A percentile compares a stretch with the other conserved stretches of the same genome.
phyloP scores from a whole-genome alignment of 2,797 vertebrate genomes.

The Botia almorhae region DNA sequence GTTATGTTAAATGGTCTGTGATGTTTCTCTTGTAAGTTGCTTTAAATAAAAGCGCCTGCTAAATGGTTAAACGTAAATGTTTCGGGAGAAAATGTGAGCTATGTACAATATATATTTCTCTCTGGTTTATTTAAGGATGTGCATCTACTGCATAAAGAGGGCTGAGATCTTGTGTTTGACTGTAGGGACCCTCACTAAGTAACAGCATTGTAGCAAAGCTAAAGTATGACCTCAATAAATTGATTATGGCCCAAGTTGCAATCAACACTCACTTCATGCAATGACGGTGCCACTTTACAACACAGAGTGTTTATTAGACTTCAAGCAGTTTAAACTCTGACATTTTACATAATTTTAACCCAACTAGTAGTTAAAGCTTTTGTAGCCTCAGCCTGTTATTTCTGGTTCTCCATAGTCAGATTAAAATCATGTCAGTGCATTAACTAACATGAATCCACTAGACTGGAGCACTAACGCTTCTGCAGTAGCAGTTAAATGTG shows the following conservation, averaged over 20 bases:
- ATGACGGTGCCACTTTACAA: background rate
- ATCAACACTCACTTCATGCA: background rate
- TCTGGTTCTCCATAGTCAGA: background rate
- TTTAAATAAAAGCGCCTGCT: no score
- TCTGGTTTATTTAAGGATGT: no score
- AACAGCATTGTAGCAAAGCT: background rate
- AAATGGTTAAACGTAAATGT: no score
- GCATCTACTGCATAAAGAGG: background rate
- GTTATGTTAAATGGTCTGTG: no score
- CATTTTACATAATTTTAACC: background rate
- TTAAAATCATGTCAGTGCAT: constrained; percentile 5
- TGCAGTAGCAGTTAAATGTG: constrained; percentile 21
- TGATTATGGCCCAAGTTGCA: background rate
- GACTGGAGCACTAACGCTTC: constrained; percentile 7
- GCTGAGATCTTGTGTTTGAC: background rate
- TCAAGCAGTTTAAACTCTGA: background rate
- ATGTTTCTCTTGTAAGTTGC: no score
- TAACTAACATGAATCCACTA: background rate
- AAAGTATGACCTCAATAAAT: constrained; percentile 6
- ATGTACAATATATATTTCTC: no score
- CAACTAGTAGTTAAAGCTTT: background rate
- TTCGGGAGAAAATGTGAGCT: no score
- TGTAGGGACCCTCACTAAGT: constrained; percentile 9
- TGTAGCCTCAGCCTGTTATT: background rate
- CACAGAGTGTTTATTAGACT: background rate